Base-by-base conservation (phyloP, 1,140 invertebrate genomes). In the Drosophila rufa region DNA sequence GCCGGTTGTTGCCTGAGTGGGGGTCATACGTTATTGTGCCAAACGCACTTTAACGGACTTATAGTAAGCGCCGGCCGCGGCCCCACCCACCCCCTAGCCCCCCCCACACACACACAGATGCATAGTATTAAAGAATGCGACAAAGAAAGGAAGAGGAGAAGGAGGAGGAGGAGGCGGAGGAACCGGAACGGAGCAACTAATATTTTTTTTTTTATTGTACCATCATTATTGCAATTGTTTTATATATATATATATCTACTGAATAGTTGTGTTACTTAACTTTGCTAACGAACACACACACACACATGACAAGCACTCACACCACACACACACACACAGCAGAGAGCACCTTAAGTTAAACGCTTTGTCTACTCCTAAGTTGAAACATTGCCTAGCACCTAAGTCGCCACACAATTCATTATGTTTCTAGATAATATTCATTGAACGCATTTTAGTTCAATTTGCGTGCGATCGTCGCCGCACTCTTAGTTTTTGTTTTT, bases 1-100 rank as follows among this genome's bases (percentile, higher is more conserved):
- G 30, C 91, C 91, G 46, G 91, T 92, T 69, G 91, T 92, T 92
- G 91, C 91, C 91, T 92, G 91, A 92, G 91, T 92, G 86, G 91
- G 91, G 91, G 91, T 92, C 67, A 92, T 92, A 81, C 91, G 91
- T 83, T 92, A 91, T 82, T 92, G 86, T 84, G 91, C 83, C 57
- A 92, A 92, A 58, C 91, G 82, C 76, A 91, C 81, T 74, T 50
- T 86, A 82, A 91, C 90, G 79, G 80, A 90, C 58, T 83, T 92
- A 71, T 91, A 91, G 77, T 90, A 85, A 87, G 83, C 84, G 83
- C 84, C 77, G 81, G 84, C 69, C 85, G 84, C 84, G 61, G 70
- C 57, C 57, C 60, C 22, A 25, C 22, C 43, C 45, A 71, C 25
- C n/a, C 12, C 14, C 25, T 27, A 27, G 25, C 25, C 25, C 25